Base-by-base conservation (phyloP, 2,888 invertebrate genomes). In the Heteromurus nitidus region DNA sequence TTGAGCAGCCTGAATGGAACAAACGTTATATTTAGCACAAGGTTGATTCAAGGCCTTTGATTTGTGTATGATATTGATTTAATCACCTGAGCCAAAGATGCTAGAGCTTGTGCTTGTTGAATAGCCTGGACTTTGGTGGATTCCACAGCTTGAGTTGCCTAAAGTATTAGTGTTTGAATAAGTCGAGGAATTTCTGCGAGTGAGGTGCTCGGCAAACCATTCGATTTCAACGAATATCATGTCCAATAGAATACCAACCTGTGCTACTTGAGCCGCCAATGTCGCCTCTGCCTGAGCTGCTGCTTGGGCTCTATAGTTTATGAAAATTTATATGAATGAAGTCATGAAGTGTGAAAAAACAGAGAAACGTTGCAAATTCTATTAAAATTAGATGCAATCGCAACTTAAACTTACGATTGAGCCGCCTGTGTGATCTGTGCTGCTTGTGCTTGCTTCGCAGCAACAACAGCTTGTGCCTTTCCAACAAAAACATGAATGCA, bases 71-170 rank as follows among this genome's bases (percentile, higher is more conserved):
- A 36, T 36, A 9, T 36, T 36, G 36, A 36, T 9, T n/a, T 50
- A 18, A 30, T 60, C 67, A 77, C 77, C 62, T 83, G 82, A 0
- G 85, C 84, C n/a, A 84, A 80, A 9, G 86, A 73, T 1, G 82
- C 82, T 1, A 85, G 53, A 44, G 84, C 84, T 44, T 87, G 86
- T n/a, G 86, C 85, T 47, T 83, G 86, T 62, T 86, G 86, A 26
- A 86, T 47, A 18, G 86, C 86, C 65, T 86, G 86, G 16, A 86
- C 84, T 67, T 87, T 84, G 18, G 86, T 85, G 9, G 83, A 80
- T 65, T 86, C 87, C 0, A 85, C 87, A 0, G 87, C 87, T 79
- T 86, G 86, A 7, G 82, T 81, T 0, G 87, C 83, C 70, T 70
- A 30, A 20, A 77, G 16, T 60, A n/a, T 24, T n/a, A 64, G 22